These are phyloP conservation scores for Apaloderma vittatum DNA, from an alignment of 2,113 vertebrate species.

Conservation along the genomic window DNA sequence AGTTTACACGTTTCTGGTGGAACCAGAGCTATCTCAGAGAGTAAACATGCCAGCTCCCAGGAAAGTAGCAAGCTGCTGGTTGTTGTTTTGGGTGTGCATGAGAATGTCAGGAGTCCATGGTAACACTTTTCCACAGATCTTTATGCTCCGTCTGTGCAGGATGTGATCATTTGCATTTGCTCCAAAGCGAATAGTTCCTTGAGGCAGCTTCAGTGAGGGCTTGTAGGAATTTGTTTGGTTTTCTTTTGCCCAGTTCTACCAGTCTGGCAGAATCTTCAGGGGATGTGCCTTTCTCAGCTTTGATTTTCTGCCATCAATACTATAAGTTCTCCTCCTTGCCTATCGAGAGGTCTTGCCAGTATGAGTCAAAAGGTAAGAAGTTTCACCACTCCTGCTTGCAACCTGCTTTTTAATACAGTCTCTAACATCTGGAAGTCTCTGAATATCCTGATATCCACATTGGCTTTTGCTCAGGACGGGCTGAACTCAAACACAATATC, in stretches of 20 bases:
- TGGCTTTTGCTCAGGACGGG: background rate
- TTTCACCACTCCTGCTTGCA: background rate
- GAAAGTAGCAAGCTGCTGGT: background rate
- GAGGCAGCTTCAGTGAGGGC: background rate
- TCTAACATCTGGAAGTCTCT: background rate
- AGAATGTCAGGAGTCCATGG: fast-evolving
- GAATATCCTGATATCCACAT: background rate
- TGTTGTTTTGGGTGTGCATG: fast-evolving
- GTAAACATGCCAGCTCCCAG: background rate
- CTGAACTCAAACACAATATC: background rate
- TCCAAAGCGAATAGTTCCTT: background rate
- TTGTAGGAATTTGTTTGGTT: background rate
- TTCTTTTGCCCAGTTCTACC: background rate
- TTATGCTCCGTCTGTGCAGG: background rate
- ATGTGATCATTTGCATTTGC: background rate
- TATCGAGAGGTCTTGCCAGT: background rate
- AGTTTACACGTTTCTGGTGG: background rate
- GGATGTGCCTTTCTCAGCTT: background rate
- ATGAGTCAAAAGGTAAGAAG: background rate
- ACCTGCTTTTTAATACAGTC: background rate
- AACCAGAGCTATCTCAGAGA: background rate
- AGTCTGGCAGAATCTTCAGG: background rate
- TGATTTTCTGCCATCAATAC: background rate
- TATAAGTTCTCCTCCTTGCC: background rate
- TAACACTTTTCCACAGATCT: background rate